Evolutionary conservation across 1,140 invertebrate genomes (phyloP), one percentile per base, ranked within the genome.

Genomic region (Bathynomus jamesi): DNA sequence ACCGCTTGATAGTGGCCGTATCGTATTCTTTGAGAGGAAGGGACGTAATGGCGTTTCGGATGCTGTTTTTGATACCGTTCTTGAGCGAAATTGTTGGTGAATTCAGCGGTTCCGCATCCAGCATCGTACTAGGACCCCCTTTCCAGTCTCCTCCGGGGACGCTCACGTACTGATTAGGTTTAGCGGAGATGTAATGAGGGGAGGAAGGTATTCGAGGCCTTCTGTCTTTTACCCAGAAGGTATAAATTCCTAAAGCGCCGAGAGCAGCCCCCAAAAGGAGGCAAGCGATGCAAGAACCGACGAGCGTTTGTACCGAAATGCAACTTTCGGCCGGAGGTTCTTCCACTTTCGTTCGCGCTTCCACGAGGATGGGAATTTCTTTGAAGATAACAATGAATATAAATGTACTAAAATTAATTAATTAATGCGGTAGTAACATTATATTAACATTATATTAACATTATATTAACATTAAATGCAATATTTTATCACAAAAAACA

Each of bases 1-100:
- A 90, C 46, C 91, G 82, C 78, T 91, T 89, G 53, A 93, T 82
- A 0, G 90, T 93, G 3, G 89, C 87, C 0, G 89, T 88, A 78
- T 92, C 90, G 75, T 90, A 91, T 68, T 93, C 90, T 40, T 76
- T 76, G 3, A 76, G 29, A n/a, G 75, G 75, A 28, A 76, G 61
- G 0, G 69, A 73, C 27, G 75, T 73, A 28, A 71, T 71, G 31
- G 75, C 71, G 62, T 85, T 77, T 87, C 65, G 70, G 27, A 77
- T 21, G 61, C 73, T 75, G 61, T 72, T 74, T 46, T 73, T 78
- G n/a, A 78, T 65, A n/a, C 75, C 76, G 24, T 72, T 67, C 29
- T 74, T 74, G 1, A 74, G 70, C 8, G 73, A 70, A 10, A 63
- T 61, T 5, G 69, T 69, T 21, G 70, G 70, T 25, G 63, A 30